phyloP scores from a whole-genome alignment of 1,140 invertebrate species.

The Drosophila novamexicana region DNA sequence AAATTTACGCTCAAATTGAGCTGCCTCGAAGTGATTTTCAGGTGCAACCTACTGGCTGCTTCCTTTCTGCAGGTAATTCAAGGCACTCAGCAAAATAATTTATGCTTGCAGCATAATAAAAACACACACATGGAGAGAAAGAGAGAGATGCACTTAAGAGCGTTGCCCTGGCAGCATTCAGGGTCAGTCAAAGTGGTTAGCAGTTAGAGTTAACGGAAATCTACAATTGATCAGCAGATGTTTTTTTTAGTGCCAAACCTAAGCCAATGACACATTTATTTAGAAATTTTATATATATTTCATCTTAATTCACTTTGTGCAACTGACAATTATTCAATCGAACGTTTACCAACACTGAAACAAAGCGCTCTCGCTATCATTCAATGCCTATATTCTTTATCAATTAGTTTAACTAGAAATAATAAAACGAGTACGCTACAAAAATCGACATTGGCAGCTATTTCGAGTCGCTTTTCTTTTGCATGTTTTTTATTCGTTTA shows the following conservation, averaged over 20 bases:
- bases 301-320: background rate
- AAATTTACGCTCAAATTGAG: slow-evolving; percentile 79
- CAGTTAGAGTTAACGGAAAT: background rate
- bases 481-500: slow-evolving; percentile 24
- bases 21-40: slow-evolving; percentile 65
- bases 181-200: slow-evolving; percentile 22
- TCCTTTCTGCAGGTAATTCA: slow-evolving; percentile 57
- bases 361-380: slow-evolving; percentile 40
- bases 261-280: slow-evolving; percentile 2
- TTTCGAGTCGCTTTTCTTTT: slow-evolving; percentile 18
- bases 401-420: slow-evolving; percentile 25
- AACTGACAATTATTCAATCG: slow-evolving; percentile 32
- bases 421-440: background rate
- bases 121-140: background rate
- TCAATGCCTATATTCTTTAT: background rate
- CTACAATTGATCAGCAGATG: background rate
- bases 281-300: background rate
- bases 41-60: slow-evolving; percentile 8
- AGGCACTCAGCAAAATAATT: slow-evolving; percentile 73
- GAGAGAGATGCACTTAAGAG: slow-evolving; percentile 18
- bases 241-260: background rate
- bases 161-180: background rate
- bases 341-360: slow-evolving; percentile 33
- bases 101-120: slow-evolving; percentile 64
- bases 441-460: slow-evolving; percentile 13